These are phyloP conservation scores for Pegoplata infirma DNA, from an alignment of 2,888 invertebrate species.

Conservation along the genomic window DNA sequence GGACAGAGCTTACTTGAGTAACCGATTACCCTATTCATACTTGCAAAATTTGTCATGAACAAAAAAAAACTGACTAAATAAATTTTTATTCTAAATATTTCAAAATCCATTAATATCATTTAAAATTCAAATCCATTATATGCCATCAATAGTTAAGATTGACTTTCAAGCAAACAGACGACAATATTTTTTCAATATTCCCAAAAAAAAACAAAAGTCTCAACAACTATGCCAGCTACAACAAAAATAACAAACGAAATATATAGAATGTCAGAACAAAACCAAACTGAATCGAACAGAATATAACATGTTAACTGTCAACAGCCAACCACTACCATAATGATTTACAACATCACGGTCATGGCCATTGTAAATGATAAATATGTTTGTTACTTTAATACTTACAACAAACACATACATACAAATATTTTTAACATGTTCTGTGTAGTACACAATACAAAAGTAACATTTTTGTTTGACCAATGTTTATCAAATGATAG, in stretches of 20 bases:
- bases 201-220: background rate
- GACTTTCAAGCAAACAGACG: background rate
- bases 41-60: no score
- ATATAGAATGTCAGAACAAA: background rate
- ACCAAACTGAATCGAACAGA: constrained; percentile 13
- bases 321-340: constrained; percentile 30
- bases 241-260: background rate
- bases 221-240: background rate
- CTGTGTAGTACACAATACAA: background rate
- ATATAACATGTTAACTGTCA: constrained; percentile 53
- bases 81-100: no score
- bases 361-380: constrained; percentile 65
- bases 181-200: background rate
- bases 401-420: no score
- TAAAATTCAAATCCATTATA: constrained; percentile 21
- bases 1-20: no score
- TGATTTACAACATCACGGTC: constrained; percentile 72
- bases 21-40: no score
- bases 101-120: constrained; percentile 27
- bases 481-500: background rate
- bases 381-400: constrained; percentile 20
- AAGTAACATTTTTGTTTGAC: constrained; percentile 13
- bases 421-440: no score
- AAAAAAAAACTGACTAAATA: no score
- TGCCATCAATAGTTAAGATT: constrained; percentile 13